Percentiles rank a stretch among this genome's conserved stretches.
Evolutionary conservation across 2,113 vertebrate genomes (phyloP).

Genomic region (Onychostruthus taczanowskii): DNA sequence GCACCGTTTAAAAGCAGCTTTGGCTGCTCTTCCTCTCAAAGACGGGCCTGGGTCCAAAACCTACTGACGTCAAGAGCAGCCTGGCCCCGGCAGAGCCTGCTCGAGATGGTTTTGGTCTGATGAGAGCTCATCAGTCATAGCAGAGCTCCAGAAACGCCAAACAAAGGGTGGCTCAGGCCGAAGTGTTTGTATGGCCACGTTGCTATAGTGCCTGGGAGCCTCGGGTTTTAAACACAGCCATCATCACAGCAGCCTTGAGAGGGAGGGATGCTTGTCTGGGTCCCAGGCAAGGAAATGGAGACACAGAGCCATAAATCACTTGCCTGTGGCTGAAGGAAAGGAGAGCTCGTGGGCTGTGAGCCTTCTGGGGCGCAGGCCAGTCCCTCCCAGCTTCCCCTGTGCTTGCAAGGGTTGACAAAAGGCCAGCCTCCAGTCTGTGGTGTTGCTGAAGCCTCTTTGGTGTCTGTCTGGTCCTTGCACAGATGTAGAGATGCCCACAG

Average conservation of each 20-base stretch:
- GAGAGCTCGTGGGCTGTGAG: background rate
- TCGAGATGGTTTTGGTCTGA: conserved; percentile 12
- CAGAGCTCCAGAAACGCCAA: conserved; percentile 28
- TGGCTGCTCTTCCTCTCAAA: conserved; percentile 17
- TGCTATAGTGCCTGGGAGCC: background rate
- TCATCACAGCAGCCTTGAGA: background rate
- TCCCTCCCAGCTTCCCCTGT: background rate
- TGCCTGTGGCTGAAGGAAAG: background rate
- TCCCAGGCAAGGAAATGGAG: background rate
- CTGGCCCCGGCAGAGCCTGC: background rate
- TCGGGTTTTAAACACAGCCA: background rate
- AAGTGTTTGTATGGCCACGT: background rate
- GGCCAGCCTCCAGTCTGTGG: background rate
- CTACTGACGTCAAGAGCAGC: conserved; percentile 45
- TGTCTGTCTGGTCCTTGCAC: background rate
- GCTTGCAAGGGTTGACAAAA: background rate
- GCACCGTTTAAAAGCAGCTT: background rate
- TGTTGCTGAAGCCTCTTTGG: background rate
- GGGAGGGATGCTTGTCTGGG: background rate
- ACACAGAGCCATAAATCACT: background rate
- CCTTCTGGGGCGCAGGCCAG: fast-evolving
- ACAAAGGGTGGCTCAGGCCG: background rate
- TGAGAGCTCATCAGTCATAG: conserved; percentile 39
- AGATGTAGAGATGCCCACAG: background rate
- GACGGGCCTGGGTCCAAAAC: conserved; percentile 18